Percentiles rank a stretch among this genome's conserved stretches.
Evolutionary conservation across 2,113 vertebrate species (phyloP).

Genomic region (Coptodon bakossiorum): DNA sequence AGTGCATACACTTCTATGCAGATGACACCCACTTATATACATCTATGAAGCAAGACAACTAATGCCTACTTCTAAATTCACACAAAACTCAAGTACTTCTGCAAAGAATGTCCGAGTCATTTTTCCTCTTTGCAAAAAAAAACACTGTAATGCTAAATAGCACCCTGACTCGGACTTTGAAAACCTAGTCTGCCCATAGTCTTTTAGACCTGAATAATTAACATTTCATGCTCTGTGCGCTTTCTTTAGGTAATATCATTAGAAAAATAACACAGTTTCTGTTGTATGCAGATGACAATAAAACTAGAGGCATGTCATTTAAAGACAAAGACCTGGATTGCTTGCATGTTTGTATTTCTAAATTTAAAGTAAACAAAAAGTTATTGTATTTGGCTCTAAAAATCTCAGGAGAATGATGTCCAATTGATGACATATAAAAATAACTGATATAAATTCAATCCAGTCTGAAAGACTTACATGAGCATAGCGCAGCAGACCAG

Average conservation of each 20-base stretch:
- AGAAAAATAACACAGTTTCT: background rate
- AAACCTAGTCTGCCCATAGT: background rate
- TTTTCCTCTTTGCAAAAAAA: background rate
- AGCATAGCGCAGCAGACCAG: slow-evolving; percentile 96
- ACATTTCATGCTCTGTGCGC: background rate
- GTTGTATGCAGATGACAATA: background rate
- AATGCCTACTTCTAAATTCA: background rate
- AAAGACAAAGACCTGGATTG: background rate
- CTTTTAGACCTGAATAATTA: background rate
- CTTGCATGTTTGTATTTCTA: background rate
- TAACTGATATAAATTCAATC: background rate
- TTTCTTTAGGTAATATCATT: background rate
- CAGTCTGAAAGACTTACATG: slow-evolving; percentile 72
- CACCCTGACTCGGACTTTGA: background rate
- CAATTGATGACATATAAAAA: background rate
- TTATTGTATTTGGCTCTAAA: background rate
- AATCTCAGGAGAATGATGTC: background rate
- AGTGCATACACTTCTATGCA: background rate
- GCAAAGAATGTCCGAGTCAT: background rate
- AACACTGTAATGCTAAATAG: background rate
- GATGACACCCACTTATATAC: background rate
- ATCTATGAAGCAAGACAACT: background rate
- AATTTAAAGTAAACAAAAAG: background rate
- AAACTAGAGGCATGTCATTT: background rate
- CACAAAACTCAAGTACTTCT: background rate